Evolutionary conservation across 2,797 vertebrate species (phyloP), one percentile per base, ranked within the genome.

Genomic region (Peromyscus melanophrys): DNA sequence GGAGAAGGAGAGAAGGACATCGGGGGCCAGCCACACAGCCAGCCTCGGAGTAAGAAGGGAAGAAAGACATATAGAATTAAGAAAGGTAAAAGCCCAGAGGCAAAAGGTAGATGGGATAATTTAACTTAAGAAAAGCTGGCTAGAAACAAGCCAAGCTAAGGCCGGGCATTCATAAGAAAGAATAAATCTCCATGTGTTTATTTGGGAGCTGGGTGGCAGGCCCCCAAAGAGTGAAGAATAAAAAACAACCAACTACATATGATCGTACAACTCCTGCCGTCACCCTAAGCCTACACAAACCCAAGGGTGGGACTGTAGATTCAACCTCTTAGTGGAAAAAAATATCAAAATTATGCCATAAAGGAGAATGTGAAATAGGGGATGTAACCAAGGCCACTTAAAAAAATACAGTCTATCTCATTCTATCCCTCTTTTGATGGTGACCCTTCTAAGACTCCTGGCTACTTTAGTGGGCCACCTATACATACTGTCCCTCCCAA

Each of bases 341-440:
- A 75, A 11, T 61, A 67, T 57, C n/a, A 85, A 77, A 92, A 27
- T 73, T 34, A 80, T 73, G 65, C 55, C 67, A n/a, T 69, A 83
- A 65, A 34, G 73, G 14, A 46, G 13, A 75, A 82, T 61, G 21
- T 67, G 4, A 29, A 87, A 59, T 90, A 65, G 29, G 17, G 65
- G 23, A 27, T 94, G 21, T 46, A 29, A 13, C 65, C 69, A 84
- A 13, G n/a, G 8, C 3, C 43, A 71, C 76, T 89, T 92, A 83
- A 43, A 25, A 82, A 93, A 95, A 92, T 63, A 75, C 19, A 69
- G 19, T n/a, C 52, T 88, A 16, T 94, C n/a, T 80, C 21, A 88
- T 46, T 96, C 59, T 52, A 31, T 87, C 40, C 84, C 49, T 81
- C 90, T 90, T 93, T 52, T 37, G 27, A 78, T 57, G 2, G 3